These are phyloP conservation scores for Phyllotis vaccarum DNA, from an alignment of 2,797 vertebrate species.

Conservation along the genomic window DNA sequence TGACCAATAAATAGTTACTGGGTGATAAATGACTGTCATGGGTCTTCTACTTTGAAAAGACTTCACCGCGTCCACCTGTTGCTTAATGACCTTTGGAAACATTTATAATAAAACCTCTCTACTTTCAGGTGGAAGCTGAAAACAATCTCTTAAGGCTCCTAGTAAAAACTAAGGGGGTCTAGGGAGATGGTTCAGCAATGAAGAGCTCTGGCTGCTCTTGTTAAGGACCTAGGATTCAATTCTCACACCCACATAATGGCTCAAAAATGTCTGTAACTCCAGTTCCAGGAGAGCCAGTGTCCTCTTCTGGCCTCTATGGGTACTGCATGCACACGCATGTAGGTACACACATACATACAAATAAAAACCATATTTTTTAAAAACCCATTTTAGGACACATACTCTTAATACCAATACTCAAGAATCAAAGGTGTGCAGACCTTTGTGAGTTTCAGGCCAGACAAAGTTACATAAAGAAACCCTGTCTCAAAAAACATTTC, in stretches of 20 bases:
- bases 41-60: background rate
- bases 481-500: background rate
- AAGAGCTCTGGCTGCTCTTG: background rate
- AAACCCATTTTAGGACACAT: background rate
- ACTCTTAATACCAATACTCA: background rate
- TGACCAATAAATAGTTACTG: background rate
- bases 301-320: background rate
- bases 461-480: background rate
- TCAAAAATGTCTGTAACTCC: background rate
- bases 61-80: background rate
- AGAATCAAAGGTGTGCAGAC: background rate
- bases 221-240: background rate
- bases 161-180: background rate
- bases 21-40: background rate
- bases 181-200: background rate
- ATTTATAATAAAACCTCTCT: slow-evolving; percentile 15
- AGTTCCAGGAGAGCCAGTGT: background rate
- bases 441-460: background rate
- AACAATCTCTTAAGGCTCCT: background rate
- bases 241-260: background rate
- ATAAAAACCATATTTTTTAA: too few species aligned
- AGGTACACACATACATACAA: background rate
- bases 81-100: slow-evolving; percentile 19
- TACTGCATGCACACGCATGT: background rate
- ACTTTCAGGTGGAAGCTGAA: slow-evolving; percentile 20